These are phyloP conservation scores for Rhabditophanes sp. DNA, from an alignment of 2,888 invertebrate species.

Conservation along the genomic window DNA sequence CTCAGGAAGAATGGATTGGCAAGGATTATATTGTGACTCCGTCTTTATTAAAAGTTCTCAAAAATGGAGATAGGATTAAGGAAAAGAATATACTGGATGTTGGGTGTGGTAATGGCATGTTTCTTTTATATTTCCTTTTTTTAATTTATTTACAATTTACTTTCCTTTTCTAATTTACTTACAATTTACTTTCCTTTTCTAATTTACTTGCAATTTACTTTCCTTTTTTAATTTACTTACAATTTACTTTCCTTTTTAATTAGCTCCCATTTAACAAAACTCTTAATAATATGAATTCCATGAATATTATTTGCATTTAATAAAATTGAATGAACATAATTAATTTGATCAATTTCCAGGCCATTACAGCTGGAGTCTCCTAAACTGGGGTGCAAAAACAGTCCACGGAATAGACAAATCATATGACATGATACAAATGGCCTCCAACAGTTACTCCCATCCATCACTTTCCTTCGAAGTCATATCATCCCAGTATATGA, in stretches of 20 bases:
- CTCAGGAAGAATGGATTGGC: constrained; percentile 7
- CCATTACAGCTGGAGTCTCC: constrained; percentile 3
- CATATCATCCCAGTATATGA: constrained; percentile 7
- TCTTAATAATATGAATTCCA: too few relatives aligned
- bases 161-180: too few relatives aligned
- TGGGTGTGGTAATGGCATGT: constrained; percentile 9
- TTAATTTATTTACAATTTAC: too few relatives aligned
- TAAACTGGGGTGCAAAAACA: constrained; percentile 7
- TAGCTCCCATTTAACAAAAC: too few relatives aligned
- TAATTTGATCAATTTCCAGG: too few relatives aligned
- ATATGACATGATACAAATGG: constrained; percentile 7
- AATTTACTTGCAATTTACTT: too few relatives aligned
- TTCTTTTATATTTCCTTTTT: neutral
- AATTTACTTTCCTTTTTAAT: too few relatives aligned
- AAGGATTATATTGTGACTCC: constrained; percentile 6
- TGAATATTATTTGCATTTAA: too few relatives aligned
- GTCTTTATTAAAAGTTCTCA: constrained; percentile 6
- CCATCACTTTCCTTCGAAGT: constrained; percentile 3
- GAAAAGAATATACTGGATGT: constrained; percentile 7
- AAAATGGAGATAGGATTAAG: constrained; percentile 1
- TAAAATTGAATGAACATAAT: too few relatives aligned
- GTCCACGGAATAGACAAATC: constrained; percentile 7
- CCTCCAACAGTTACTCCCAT: too few relatives aligned
- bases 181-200: too few relatives aligned
- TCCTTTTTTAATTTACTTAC: too few relatives aligned